Conservation (phyloP, 2,888 invertebrate genomes). For the Magallana nippona region DNA sequence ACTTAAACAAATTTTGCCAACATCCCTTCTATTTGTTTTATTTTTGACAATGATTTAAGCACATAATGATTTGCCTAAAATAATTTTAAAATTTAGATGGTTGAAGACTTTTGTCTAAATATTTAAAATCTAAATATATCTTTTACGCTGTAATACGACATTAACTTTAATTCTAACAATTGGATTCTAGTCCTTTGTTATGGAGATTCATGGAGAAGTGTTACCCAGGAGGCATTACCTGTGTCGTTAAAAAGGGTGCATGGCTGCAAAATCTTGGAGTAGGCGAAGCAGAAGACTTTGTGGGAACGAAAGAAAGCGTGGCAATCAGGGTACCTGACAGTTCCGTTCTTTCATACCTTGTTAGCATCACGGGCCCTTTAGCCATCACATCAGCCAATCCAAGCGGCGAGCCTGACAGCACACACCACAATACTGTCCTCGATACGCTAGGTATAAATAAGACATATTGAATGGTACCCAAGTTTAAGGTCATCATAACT, state of each 20-base stretch:
- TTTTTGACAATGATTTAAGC: too few species aligned
- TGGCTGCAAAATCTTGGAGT: constrained; percentile 55
- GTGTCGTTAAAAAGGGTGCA: constrained; percentile 65
- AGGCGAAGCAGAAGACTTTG: constrained; percentile 45
- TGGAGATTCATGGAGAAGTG: constrained; percentile 66
- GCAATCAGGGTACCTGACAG: constrained; percentile 68
- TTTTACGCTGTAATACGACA: too few species aligned
- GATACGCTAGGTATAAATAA: constrained; percentile 58
- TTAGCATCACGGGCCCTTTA: constrained; percentile 63
- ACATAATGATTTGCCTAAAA: too few species aligned
- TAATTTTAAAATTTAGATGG: too few species aligned
- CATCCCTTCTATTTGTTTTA: too few species aligned
- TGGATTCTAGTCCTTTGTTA: constrained; percentile 56
- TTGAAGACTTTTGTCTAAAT: too few species aligned
- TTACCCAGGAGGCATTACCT: constrained; percentile 68
- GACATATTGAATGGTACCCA: too few species aligned
- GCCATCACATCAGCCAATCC: constrained; percentile 68
- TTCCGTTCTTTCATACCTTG: constrained; percentile 63
- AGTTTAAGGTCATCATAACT: too few species aligned
- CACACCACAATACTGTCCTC: constrained; percentile 66
- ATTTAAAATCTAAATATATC: too few species aligned
- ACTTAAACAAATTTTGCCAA: too few species aligned
- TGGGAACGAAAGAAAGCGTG: constrained; percentile 65
- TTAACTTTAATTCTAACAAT: too few species aligned
- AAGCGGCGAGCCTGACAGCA: constrained; percentile 67